phyloP scores from a whole-genome alignment of 2,113 vertebrate genomes.

The Hipposideros armiger region DNA sequence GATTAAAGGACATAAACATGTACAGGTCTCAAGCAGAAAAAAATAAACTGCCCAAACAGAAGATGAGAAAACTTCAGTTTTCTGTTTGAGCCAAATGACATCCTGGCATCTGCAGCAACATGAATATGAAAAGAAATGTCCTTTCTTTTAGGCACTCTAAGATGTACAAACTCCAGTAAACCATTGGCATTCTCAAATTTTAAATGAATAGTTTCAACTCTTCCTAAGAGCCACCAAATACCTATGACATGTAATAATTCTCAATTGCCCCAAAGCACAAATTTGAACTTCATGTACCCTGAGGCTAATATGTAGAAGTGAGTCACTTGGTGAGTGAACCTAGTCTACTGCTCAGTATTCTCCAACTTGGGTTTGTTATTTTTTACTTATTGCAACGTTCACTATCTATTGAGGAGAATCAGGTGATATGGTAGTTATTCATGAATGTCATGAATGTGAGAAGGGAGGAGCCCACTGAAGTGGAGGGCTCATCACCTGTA shows the following conservation, averaged over 20 bases:
- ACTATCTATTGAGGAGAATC: neutral
- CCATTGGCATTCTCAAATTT: slow-evolving; percentile 3
- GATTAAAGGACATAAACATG: neutral
- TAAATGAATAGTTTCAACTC: neutral
- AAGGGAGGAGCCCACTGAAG: neutral
- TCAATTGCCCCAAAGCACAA: neutral
- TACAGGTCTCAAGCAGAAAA: neutral
- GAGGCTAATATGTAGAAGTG: neutral
- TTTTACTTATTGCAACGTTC: neutral
- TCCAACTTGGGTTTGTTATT: neutral
- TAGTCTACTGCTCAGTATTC: neutral
- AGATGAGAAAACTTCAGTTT: neutral
- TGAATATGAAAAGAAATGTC: neutral
- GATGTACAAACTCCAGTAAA: slow-evolving; percentile 19
- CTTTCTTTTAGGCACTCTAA: neutral
- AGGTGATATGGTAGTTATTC: neutral
- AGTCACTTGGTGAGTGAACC: neutral
- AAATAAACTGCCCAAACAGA: neutral
- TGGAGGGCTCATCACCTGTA: neutral
- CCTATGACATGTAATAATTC: neutral
- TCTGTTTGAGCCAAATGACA: slow-evolving; percentile 24
- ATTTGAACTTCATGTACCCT: neutral
- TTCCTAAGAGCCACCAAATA: slow-evolving; percentile 19
- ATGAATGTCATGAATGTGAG: neutral
- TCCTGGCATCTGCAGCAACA: neutral